phyloP scores from a whole-genome alignment of 53 echinoderm and acorn worm genomes.

The Holothuria leucospilota region DNA sequence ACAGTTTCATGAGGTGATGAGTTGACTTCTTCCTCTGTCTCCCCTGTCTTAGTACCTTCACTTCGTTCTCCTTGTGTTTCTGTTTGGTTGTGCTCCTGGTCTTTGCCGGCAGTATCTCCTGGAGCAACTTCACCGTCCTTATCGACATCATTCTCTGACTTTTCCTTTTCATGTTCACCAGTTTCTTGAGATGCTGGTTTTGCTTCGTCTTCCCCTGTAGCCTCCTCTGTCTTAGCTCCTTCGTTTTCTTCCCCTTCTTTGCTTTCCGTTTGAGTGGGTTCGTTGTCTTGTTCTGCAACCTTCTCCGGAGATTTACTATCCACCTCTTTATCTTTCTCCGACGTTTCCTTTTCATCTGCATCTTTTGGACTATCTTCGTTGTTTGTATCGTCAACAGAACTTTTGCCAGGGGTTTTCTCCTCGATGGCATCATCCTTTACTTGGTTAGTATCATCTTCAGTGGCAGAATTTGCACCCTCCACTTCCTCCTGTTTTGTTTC shows the following conservation, averaged over 20 bases:
- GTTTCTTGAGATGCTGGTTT: not conserved
- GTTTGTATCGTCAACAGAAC: not conserved
- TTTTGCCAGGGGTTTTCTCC: not conserved
- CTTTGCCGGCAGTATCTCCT: no score
- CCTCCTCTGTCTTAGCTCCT: not conserved
- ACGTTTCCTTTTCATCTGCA: not conserved
- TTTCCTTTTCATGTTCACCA: not conserved
- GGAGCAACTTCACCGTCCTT: no score
- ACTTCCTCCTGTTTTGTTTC: conserved; percentile 1
- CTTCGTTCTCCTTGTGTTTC: no score
- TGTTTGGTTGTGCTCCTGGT: no score
- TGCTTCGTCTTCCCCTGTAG: not conserved
- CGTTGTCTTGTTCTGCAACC: not conserved
- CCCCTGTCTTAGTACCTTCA: no score
- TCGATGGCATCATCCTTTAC: not conserved
- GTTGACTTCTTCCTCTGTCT: no score
- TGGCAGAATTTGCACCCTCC: conserved; percentile 24
- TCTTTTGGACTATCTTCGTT: not conserved
- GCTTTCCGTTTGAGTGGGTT: not conserved
- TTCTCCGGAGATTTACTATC: not conserved
- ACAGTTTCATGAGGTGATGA: no score
- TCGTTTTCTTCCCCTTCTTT: not conserved
- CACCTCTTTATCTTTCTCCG: not conserved
- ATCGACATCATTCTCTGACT: no score
- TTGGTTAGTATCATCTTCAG: not conserved